Evolutionary conservation across 35 echinoderm and acorn worm species (phyloP).

Genomic region (Patiria miniata): DNA sequence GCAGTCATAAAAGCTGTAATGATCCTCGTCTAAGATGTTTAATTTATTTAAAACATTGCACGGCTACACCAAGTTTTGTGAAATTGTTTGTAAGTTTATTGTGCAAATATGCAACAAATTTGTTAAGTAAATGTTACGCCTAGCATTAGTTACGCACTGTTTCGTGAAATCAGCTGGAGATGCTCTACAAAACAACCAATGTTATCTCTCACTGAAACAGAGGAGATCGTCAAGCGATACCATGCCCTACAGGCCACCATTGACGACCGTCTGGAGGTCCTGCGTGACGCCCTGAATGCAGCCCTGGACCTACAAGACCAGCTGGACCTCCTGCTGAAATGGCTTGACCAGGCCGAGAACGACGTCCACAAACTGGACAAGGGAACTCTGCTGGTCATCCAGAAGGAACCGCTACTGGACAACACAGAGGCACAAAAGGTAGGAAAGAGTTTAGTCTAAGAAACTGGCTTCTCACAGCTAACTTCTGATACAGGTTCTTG

Average conservation of each 20-base stretch:
- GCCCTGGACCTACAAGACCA: slow-evolving; percentile 80
- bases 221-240: slow-evolving; percentile 79
- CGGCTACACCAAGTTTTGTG: too few species aligned
- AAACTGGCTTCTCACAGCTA: not conserved
- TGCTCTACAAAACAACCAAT: too few species aligned
- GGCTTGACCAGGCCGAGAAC: slow-evolving; percentile 87
- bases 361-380: slow-evolving; percentile 88
- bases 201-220: slow-evolving; percentile 8
- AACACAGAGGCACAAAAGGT: slow-evolving; percentile 80
- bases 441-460: not conserved
- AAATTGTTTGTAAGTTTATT: too few species aligned
- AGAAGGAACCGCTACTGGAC: slow-evolving; percentile 87
- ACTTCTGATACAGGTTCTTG: too few species aligned
- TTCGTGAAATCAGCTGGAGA: too few species aligned
- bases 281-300: slow-evolving; percentile 78
- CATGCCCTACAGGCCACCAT: slow-evolving; percentile 70
- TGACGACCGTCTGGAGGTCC: slow-evolving; percentile 62
- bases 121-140: too few species aligned
- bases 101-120: too few species aligned
- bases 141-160: too few species aligned
- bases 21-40: too few species aligned
- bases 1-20: too few species aligned
- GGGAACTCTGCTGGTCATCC: slow-evolving; percentile 76
- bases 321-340: slow-evolving; percentile 78
- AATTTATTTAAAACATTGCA: too few species aligned